Evolutionary conservation across 2,797 vertebrate genomes (phyloP).

Genomic region (Schizopygopsis pylzovi): DNA sequence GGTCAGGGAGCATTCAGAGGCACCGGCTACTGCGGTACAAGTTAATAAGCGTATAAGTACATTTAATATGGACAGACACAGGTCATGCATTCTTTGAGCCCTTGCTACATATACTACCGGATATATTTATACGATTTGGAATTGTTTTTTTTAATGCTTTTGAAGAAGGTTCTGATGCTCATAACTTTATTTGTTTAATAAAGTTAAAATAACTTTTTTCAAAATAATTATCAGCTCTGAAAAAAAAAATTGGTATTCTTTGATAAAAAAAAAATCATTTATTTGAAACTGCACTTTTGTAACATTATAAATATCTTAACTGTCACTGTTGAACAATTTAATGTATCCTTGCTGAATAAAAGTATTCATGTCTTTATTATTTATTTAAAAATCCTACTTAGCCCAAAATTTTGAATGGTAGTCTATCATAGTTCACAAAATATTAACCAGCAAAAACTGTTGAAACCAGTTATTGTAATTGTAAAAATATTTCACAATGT

Average conservation of each 20-base stretch:
- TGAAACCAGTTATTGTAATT: too few relatives aligned
- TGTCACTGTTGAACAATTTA: too few relatives aligned
- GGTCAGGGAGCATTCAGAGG: constrained; percentile 10
- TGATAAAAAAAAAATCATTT: too few relatives aligned
- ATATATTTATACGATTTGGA: neutral
- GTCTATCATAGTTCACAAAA: too few relatives aligned
- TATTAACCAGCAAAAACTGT: too few relatives aligned
- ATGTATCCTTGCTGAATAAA: neutral
- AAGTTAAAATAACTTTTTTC: neutral
- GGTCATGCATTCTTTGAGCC: neutral
- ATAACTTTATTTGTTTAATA: neutral
- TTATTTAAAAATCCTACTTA: neutral
- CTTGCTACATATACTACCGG: neutral
- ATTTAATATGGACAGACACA: neutral
- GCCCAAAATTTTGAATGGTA: neutral
- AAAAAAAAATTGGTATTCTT: too few relatives aligned
- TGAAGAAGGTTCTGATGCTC: neutral
- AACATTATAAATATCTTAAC: too few relatives aligned
- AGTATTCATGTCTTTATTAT: neutral
- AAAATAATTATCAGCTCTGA: neutral
- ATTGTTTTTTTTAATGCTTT: neutral
- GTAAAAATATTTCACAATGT: too few relatives aligned
- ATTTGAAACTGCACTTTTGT: too few relatives aligned
- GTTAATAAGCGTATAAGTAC: neutral
- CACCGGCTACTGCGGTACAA: neutral